phyloP scores from a whole-genome alignment of 2,888 invertebrate genomes.

The Epinotia nisella region DNA sequence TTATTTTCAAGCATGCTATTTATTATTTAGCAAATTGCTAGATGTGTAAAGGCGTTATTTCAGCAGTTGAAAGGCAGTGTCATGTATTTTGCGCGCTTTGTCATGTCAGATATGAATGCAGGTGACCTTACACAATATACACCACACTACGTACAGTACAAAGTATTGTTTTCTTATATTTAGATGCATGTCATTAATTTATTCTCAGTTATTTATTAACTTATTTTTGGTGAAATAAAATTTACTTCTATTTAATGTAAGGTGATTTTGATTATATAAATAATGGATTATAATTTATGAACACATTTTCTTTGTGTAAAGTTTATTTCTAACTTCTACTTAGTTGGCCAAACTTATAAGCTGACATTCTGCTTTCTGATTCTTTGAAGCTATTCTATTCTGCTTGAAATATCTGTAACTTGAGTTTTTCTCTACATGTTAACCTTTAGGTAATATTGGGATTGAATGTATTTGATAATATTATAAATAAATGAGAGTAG shows the following conservation, averaged over 20 bases:
- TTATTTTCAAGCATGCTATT: slow-evolving; percentile 19
- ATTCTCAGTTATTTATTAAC: background rate
- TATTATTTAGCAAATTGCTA: slow-evolving; percentile 4
- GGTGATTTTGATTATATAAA: background rate
- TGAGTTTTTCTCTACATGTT: background rate
- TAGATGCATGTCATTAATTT: slow-evolving; percentile 2
- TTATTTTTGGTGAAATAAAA: background rate
- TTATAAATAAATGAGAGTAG: slow-evolving; percentile 8
- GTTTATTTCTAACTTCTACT: slow-evolving; percentile 2
- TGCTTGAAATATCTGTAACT: slow-evolving; percentile 4
- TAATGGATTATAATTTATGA: background rate
- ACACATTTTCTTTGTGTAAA: slow-evolving; percentile 1
- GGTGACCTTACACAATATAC: background rate
- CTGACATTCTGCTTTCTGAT: slow-evolving; percentile 18
- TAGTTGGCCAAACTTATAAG: background rate
- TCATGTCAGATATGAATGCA: background rate
- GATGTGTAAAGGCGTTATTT: background rate
- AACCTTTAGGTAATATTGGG: background rate
- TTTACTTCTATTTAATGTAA: background rate
- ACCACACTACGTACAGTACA: background rate
- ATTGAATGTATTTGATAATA: background rate
- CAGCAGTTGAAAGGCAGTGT: background rate
- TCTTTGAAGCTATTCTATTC: slow-evolving; percentile 10
- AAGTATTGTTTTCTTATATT: background rate
- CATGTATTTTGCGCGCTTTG: background rate